Evolutionary conservation across 2,888 invertebrate genomes (phyloP).

Genomic region (Dichetophora obliterata): DNA sequence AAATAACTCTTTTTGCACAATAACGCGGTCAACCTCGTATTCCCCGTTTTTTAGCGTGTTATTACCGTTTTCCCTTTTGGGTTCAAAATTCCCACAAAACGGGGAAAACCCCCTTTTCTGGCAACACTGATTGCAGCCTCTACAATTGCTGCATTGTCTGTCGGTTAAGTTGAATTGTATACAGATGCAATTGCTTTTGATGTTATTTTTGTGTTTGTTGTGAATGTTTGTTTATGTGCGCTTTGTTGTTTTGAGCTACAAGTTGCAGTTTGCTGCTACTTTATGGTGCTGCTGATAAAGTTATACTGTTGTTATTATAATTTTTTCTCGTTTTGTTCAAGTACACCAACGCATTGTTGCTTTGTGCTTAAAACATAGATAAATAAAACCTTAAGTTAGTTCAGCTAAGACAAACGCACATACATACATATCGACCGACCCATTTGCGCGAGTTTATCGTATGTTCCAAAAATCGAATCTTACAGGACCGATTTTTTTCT

Average conservation of each 20-base stretch:
- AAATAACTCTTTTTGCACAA: too few species aligned
- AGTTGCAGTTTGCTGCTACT: neutral
- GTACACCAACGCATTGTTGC: neutral
- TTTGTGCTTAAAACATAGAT: constrained; percentile 3
- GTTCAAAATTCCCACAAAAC: too few species aligned
- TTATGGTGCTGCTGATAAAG: neutral
- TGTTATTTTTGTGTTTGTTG: neutral
- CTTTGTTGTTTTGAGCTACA: neutral
- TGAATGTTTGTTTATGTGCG: neutral
- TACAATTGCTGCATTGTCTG: neutral
- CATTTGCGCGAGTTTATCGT: too few species aligned
- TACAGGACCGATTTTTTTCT: too few species aligned
- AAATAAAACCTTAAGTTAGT: neutral
- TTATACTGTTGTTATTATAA: neutral
- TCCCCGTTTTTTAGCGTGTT: too few species aligned
- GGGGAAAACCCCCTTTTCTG: too few species aligned
- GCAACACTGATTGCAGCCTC: neutral
- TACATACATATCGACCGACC: neutral
- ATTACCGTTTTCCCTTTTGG: too few species aligned
- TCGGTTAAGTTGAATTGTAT: neutral
- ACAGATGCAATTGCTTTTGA: neutral
- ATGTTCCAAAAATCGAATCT: too few species aligned
- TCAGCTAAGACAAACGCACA: neutral
- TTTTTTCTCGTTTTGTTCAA: neutral
- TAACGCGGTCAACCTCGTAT: too few species aligned